Conservation (phyloP, 2,888 invertebrate species). For the Penaeus monodon region DNA sequence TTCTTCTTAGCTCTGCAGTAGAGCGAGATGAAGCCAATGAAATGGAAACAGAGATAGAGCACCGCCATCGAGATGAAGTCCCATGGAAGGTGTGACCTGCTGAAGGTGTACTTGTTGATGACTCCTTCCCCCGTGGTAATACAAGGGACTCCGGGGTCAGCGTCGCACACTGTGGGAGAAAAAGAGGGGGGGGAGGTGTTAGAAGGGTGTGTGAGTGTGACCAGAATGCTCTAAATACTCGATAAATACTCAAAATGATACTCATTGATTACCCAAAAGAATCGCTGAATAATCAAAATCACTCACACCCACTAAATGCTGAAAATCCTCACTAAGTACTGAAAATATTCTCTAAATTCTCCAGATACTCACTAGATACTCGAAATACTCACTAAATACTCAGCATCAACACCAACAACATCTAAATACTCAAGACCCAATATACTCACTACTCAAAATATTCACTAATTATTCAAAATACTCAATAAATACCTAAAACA, state of each 20-base stretch:
- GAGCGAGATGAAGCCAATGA: conserved; percentile 79
- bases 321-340: no score
- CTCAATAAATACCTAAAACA: no score
- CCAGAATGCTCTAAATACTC: background rate
- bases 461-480: no score
- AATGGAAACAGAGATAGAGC: conserved; percentile 79
- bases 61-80: conserved; percentile 79
- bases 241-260: conserved; percentile 61
- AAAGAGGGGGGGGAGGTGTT: conserved; percentile 66
- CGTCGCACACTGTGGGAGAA: conserved; percentile 75
- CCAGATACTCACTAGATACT: no score
- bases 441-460: no score
- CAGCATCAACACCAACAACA: no score
- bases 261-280: no score
- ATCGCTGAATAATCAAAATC: no score
- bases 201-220: background rate
- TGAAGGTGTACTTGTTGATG: conserved; percentile 81
- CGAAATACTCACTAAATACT: no score
- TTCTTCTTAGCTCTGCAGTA: conserved; percentile 57
- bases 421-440: no score
- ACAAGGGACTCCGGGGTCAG: conserved; percentile 78
- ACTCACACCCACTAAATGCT: no score
- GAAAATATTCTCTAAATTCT: no score
- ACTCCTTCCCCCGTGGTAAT: conserved; percentile 80
- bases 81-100: conserved; percentile 75